phyloP scores from a whole-genome alignment of 1,140 invertebrate species.

The honey bee (Apis mellifera) region DNA sequence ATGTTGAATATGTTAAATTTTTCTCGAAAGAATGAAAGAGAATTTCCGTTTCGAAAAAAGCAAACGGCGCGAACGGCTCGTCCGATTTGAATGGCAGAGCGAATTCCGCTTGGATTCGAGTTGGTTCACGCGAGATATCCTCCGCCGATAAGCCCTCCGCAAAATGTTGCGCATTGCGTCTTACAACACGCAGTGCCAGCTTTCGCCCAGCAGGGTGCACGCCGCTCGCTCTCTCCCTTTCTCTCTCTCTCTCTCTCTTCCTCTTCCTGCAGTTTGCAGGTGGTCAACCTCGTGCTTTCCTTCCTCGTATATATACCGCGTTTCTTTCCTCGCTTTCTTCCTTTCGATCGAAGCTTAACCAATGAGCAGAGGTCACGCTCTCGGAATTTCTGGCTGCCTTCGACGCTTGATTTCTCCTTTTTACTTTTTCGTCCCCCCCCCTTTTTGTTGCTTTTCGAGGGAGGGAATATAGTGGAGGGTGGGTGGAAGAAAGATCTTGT shows the following conservation, averaged over 20 bases:
- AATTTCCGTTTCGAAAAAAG: not conserved
- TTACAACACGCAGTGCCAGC: slow-evolving; percentile 67
- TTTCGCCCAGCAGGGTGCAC: slow-evolving; percentile 45
- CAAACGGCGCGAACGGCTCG: not conserved
- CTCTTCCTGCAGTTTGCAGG: slow-evolving; percentile 71
- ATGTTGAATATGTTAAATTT: too few species aligned
- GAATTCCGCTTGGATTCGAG: slow-evolving; percentile 31
- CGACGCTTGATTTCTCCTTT: not conserved
- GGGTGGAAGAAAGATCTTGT: not conserved
- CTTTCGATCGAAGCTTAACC: not conserved
- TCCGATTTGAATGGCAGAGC: not conserved
- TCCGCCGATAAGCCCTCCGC: slow-evolving; percentile 63
- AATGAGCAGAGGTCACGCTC: too few species aligned
- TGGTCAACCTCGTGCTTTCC: slow-evolving; percentile 70
- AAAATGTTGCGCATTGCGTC: slow-evolving; percentile 80
- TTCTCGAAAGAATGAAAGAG: not conserved
- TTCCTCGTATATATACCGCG: not conserved
- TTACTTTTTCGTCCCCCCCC: not conserved
- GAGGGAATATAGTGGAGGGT: too few species aligned
- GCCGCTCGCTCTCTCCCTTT: slow-evolving; percentile 9
- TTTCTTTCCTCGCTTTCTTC: not conserved
- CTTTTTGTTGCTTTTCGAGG: not conserved
- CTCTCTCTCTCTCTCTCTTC: not conserved
- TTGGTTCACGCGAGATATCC: slow-evolving; percentile 45
- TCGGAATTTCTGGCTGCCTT: not conserved